Conservation (phyloP, 2,113 vertebrate species). For the Chaetodon auriga region DNA sequence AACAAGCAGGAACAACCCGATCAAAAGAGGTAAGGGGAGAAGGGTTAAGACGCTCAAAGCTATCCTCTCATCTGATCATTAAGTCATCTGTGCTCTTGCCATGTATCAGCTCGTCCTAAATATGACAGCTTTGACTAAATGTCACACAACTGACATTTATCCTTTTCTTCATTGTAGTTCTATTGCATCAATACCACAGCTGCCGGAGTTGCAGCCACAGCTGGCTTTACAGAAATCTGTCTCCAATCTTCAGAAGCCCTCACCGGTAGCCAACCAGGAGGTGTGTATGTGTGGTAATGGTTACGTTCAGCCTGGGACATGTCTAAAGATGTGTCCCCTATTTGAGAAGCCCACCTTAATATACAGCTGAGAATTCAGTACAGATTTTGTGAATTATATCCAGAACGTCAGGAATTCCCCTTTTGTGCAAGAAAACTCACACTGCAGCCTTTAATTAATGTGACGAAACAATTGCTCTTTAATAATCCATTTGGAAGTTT, state of each 20-base stretch:
- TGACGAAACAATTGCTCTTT: not conserved
- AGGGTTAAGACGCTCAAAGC: not conserved
- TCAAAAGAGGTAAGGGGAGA: slow-evolving; percentile 93
- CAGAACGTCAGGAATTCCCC: not conserved
- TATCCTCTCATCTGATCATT: not conserved
- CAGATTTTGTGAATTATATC: not conserved
- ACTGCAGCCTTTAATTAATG: not conserved
- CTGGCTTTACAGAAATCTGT: slow-evolving; percentile 99
- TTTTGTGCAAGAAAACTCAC: not conserved
- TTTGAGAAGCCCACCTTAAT: not conserved
- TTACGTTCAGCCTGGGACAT: not conserved
- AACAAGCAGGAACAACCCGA: slow-evolving; percentile 99
- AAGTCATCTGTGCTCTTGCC: not conserved
- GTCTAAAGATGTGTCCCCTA: not conserved
- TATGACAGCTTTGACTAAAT: not conserved
- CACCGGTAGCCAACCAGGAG: slow-evolving; percentile 93
- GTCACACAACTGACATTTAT: not conserved
- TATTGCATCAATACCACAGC: slow-evolving; percentile 94
- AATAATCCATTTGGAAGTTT: not conserved
- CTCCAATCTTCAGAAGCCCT: slow-evolving; percentile 99
- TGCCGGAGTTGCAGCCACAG: slow-evolving; percentile 97
- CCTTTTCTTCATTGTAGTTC: slow-evolving; percentile 85
- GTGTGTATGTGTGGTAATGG: slow-evolving; percentile 72
- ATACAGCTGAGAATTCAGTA: not conserved
- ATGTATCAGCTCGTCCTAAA: not conserved